Percentiles rank a stretch among this genome's conserved stretches.
phyloP scores from a whole-genome alignment of 2,888 invertebrate genomes.

The Nemoura dubitans region DNA sequence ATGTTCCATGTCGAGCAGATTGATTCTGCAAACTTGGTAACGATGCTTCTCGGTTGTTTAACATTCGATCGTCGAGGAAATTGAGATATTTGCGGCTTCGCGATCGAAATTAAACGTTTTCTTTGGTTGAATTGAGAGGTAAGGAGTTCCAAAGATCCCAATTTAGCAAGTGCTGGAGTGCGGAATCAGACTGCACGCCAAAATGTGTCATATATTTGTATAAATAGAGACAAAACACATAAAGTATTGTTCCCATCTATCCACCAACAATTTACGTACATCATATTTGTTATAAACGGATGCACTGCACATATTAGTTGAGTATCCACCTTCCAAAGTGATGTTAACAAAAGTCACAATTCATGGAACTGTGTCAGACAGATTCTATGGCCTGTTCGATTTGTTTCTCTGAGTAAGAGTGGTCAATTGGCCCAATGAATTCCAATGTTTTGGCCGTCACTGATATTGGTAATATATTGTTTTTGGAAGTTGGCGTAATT shows the following conservation, averaged over 20 bases:
- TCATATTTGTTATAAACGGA: no score
- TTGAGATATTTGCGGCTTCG: constrained; percentile 7
- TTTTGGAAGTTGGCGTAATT: neutral
- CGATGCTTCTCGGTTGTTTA: neutral
- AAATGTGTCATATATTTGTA: neutral
- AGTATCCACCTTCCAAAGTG: no score
- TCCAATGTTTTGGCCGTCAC: neutral
- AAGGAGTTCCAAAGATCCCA: neutral
- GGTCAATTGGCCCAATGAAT: no score
- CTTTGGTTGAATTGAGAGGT: neutral
- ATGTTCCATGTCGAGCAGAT: neutral
- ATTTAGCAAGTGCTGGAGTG: neutral
- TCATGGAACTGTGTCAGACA: no score
- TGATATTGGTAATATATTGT: neutral
- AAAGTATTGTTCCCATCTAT: no score
- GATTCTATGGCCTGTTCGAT: no score
- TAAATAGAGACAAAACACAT: no score
- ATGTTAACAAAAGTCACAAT: no score
- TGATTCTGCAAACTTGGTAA: constrained; percentile 5
- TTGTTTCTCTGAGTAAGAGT: no score
- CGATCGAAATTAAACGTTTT: neutral
- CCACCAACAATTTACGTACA: no score
- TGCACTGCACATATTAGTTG: no score
- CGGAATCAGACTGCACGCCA: neutral
- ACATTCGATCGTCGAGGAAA: neutral